Percentiles rank a stretch among this genome's conserved stretches.
These are phyloP conservation scores for Mycetomoellerius zeteki DNA, from an alignment of 1,140 invertebrate genomes.

Conservation along the genomic window DNA sequence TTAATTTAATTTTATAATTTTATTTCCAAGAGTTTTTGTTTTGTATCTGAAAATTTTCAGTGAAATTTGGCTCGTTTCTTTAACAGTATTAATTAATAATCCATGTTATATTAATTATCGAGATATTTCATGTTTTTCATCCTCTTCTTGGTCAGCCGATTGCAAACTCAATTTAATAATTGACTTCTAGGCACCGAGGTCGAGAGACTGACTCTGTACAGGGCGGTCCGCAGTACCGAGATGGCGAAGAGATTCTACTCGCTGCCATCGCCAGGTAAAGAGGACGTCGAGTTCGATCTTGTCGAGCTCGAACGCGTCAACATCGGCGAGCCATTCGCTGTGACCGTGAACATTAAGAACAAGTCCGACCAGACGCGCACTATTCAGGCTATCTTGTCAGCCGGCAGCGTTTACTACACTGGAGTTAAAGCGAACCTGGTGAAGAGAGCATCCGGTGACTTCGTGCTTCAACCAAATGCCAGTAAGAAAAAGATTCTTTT, in stretches of 20 bases:
- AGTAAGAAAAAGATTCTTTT: slow-evolving; percentile 83
- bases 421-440: slow-evolving; percentile 91
- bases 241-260: slow-evolving; percentile 90
- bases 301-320: slow-evolving; percentile 90
- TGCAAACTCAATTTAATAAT: background rate
- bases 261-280: slow-evolving; percentile 86
- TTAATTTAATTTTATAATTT: too few relatives aligned
- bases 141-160: background rate
- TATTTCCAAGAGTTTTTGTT: too few relatives aligned
- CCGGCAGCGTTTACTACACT: slow-evolving; percentile 92
- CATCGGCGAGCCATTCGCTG: slow-evolving; percentile 90
- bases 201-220: slow-evolving; percentile 90
- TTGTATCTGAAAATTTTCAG: background rate
- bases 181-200: slow-evolving; percentile 87
- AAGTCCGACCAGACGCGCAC: slow-evolving; percentile 88
- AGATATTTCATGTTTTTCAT: background rate
- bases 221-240: slow-evolving; percentile 89
- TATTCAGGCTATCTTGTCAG: slow-evolving; percentile 89
- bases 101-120: background rate
- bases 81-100: slow-evolving; percentile 9
- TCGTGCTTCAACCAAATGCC: slow-evolving; percentile 88
- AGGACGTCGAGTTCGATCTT: slow-evolving; percentile 91
- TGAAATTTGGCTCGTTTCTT: background rate
- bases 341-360: slow-evolving; percentile 90
- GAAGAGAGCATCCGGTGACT: slow-evolving; percentile 90